A percentile compares a stretch with the other conserved stretches of the same genome.
Evolutionary conservation across 2,113 vertebrate genomes (phyloP).

Genomic region (Tragelaphus imberbis): DNA sequence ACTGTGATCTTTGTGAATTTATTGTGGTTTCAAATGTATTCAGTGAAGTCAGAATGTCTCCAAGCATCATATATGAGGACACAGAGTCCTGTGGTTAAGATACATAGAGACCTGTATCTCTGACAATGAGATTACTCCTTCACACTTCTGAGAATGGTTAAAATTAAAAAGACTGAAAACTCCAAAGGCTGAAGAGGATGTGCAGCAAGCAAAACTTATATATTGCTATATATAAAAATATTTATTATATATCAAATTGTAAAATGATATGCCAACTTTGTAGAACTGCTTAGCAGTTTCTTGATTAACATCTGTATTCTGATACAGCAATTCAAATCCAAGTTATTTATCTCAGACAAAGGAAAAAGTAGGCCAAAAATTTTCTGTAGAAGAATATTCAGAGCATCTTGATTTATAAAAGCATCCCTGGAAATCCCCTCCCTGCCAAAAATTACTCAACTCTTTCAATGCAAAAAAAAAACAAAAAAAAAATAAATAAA

Average conservation of each 20-base stretch:
- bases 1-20: background rate
- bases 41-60: background rate
- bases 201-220: background rate
- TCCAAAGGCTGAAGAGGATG: background rate
- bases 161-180: background rate
- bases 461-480: background rate
- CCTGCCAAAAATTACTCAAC: background rate
- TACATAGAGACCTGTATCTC: background rate
- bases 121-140: background rate
- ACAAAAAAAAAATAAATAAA: background rate
- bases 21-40: background rate
- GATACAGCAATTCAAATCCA: background rate
- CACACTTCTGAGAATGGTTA: background rate
- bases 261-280: background rate
- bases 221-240: background rate
- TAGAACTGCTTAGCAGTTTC: background rate
- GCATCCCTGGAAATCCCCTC: rapidly evolving
- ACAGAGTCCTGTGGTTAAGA: background rate
- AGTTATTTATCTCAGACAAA: background rate
- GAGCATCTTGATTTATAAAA: background rate
- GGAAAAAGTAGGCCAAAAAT: background rate
- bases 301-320: background rate
- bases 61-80: background rate
- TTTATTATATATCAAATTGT: background rate
- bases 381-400: background rate